Percentiles rank a stretch among this genome's conserved stretches.
phyloP scores from a whole-genome alignment of 2,888 invertebrate species.

The Cantharis rufa region DNA sequence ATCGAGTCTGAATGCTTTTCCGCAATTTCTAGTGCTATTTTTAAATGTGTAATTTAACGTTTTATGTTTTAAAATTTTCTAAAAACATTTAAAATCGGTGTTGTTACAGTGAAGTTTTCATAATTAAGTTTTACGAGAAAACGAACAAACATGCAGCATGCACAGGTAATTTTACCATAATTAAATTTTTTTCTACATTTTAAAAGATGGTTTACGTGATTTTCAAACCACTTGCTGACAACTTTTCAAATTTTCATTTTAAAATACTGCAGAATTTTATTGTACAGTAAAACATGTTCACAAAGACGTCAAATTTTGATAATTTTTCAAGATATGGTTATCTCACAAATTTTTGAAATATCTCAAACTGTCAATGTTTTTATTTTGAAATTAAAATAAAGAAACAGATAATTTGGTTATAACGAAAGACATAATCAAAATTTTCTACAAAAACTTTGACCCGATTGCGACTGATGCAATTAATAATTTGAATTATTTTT shows the following conservation, averaged over 20 bases:
- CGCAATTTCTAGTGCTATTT: constrained; percentile 17
- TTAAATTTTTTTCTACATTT: neutral
- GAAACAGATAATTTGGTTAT: neutral
- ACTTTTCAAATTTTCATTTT: neutral
- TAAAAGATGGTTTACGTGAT: neutral
- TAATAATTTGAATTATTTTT: neutral
- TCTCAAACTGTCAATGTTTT: neutral
- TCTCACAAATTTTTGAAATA: neutral
- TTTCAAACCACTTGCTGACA: neutral
- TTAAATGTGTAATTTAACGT: constrained; percentile 21
- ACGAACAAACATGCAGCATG: neutral
- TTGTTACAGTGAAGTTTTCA: neutral
- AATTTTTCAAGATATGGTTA: neutral
- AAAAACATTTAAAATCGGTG: constrained; percentile 2
- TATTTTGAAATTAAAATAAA: neutral
- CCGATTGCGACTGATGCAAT: neutral
- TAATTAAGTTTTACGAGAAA: neutral
- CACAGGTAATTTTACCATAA: neutral
- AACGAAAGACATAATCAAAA: neutral
- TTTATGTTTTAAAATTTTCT: constrained; percentile 6
- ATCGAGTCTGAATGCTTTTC: constrained; percentile 20
- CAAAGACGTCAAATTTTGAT: neutral
- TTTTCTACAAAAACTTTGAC: neutral
- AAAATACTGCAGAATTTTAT: no score
- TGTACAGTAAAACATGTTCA: no score